These are phyloP conservation scores for Bursaphelenchus mucronatus DNA, from an alignment of 1,140 invertebrate genomes.

Conservation along the genomic window DNA sequence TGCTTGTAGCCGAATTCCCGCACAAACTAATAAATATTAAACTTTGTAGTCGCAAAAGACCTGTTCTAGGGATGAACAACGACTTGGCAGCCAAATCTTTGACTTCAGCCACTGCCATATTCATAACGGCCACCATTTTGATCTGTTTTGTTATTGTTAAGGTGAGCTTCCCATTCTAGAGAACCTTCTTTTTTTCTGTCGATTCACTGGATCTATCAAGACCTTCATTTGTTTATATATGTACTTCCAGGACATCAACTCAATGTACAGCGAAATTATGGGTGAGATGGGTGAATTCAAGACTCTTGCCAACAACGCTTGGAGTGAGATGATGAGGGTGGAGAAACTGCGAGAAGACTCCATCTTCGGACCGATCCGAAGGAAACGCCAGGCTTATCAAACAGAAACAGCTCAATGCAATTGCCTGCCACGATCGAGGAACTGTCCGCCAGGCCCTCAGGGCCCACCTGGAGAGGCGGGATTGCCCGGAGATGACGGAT, in stretches of 20 bases:
- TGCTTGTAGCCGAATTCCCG: no score
- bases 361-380: not conserved
- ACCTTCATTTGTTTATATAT: slow-evolving; percentile 3
- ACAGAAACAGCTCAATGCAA: not conserved
- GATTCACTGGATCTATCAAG: no score
- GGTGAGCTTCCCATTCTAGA: no score
- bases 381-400: no score
- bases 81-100: no score
- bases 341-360: slow-evolving; percentile 1
- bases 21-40: no score
- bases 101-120: no score
- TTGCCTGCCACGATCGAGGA: not conserved
- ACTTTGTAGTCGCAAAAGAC: no score
- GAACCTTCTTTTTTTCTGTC: no score
- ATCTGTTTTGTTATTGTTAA: no score
- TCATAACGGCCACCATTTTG: no score
- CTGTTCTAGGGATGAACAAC: no score
- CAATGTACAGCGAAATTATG: slow-evolving; percentile 23
- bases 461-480: slow-evolving; percentile 13
- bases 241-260: slow-evolving; percentile 26
- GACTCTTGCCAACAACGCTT: slow-evolving; percentile 37
- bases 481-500: slow-evolving; percentile 8
- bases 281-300: slow-evolving; percentile 27
- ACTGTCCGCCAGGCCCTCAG: not conserved
- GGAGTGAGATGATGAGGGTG: slow-evolving; percentile 33